phyloP scores from a whole-genome alignment of 2,888 invertebrate genomes.

The Agonopterix heracliana region DNA sequence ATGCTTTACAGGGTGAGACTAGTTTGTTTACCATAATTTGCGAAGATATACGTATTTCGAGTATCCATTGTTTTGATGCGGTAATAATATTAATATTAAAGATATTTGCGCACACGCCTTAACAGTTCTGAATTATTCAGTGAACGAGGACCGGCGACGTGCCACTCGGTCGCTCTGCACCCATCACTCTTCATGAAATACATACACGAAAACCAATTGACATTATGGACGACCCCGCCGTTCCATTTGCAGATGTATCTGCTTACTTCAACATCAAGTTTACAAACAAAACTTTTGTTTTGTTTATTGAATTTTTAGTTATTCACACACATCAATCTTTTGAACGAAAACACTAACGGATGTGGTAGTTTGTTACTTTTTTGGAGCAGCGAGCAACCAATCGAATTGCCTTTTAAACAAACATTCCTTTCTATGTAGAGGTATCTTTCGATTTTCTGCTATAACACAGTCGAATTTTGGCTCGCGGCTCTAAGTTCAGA shows the following conservation, averaged over 20 bases:
- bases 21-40: conserved; percentile 38
- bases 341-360: no score
- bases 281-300: no score
- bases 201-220: background rate
- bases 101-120: conserved; percentile 56
- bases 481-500: conserved; percentile 4
- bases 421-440: no score
- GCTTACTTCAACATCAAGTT: background rate
- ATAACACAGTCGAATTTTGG: conserved; percentile 12
- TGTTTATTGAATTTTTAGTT: no score
- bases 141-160: conserved; percentile 18
- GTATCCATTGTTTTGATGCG: conserved; percentile 40
- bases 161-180: conserved; percentile 23
- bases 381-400: no score
- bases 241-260: background rate
- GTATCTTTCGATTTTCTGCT: conserved; percentile 5
- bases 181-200: conserved; percentile 11
- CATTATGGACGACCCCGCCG: background rate
- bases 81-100: conserved; percentile 65
- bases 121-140: conserved; percentile 68
- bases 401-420: no score
- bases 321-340: no score
- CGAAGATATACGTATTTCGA: conserved; percentile 37
- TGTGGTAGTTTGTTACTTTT: no score
- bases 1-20: conserved; percentile 26